Base-by-base conservation (phyloP, 2,113 vertebrate species). In the Urocitellus parryii region DNA sequence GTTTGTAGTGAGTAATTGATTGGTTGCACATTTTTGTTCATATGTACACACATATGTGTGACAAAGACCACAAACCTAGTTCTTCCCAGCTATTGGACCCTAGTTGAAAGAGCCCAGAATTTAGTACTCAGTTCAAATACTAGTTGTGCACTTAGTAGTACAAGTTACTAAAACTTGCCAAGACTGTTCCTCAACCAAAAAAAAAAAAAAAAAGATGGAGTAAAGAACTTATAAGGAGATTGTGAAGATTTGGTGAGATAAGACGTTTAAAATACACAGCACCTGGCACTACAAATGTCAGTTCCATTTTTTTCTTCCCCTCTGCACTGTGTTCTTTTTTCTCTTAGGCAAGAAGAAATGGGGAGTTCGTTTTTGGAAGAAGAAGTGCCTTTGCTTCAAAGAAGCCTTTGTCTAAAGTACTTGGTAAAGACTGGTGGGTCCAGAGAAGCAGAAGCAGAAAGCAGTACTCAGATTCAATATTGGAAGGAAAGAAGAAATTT, bases 111-210 rank as follows among this genome's bases (percentile, higher is more conserved):
- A 88, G 32, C 25, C 8, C 20, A 70, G 53, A 95, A 92, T 90
- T 85, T 83, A 51, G 0, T 63, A 74, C 56, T 95, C n/a, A 72
- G 34, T 91, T 90, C 82, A 82, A 56, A 95, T 58, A 9, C n/a
- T 72, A 13, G 8, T 83, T 90, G 48, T 53, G 2, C 22, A 61
- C 16, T 82, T 73, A 82, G 13, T 74, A 37, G 13, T 51, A 8
- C 42, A 73, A 72, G 14, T 56, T 51, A 67, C 29, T 76, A 89
- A 86, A 82, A 10, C 18, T 68, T 65, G 9, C 13, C 25, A 13
- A 82, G 22, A 20, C 45, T 92, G 34, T 76, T 95, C 72, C 42
- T 84, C 90, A 79, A 61, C 18, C 56, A 73, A 95, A 94, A 89
- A 51, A 45, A 45, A 45, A 45, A 45, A 45, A 45, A 45, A 45